phyloP scores from a whole-genome alignment of 2,888 invertebrate species.

The Xestia c-nigrum region DNA sequence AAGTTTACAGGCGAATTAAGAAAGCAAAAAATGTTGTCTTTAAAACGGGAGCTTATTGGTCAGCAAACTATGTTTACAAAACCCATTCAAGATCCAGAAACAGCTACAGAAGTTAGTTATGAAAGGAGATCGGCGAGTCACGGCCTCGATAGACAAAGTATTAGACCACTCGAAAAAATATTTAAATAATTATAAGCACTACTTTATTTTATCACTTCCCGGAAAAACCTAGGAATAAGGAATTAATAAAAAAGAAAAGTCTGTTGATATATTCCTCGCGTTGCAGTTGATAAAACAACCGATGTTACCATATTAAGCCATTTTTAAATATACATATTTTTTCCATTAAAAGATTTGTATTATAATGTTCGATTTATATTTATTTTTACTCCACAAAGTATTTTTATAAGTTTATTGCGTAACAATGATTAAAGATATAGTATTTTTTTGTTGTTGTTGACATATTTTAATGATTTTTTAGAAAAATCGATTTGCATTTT shows the following conservation, averaged over 20 bases:
- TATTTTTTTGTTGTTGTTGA: background rate
- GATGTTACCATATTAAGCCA: background rate
- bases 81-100: too few relatives aligned
- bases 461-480: background rate
- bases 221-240: background rate
- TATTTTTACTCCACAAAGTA: background rate
- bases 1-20: too few relatives aligned
- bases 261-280: background rate
- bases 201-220: background rate
- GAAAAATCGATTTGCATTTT: background rate
- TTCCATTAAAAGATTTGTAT: too few relatives aligned
- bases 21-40: too few relatives aligned
- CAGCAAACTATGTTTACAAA: too few relatives aligned
- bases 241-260: background rate
- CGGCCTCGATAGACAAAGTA: conserved; percentile 3
- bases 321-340: background rate
- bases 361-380: too few relatives aligned
- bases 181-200: background rate
- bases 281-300: background rate
- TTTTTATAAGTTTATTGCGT: background rate
- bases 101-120: too few relatives aligned
- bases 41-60: too few relatives aligned
- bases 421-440: background rate
- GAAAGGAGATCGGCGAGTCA: background rate
- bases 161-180: background rate